Evolutionary conservation across 1,140 invertebrate genomes (phyloP).

Genomic region (Limonius californicus): DNA sequence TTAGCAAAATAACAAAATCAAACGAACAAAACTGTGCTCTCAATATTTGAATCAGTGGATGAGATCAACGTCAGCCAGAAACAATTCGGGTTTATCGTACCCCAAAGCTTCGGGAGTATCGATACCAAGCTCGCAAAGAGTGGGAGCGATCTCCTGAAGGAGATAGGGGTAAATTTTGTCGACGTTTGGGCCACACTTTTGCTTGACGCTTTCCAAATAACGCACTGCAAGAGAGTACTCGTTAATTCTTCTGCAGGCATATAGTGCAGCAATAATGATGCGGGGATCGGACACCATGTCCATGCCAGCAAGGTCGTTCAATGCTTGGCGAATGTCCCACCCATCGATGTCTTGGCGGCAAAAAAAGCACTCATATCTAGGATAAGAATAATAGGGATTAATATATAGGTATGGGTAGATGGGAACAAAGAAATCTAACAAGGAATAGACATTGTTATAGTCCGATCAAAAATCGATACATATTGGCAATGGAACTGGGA

Average conservation of each 20-base stretch:
- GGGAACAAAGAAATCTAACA: too few relatives aligned
- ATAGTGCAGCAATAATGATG: constrained; percentile 62
- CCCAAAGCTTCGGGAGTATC: constrained; percentile 66
- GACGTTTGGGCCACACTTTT: constrained; percentile 56
- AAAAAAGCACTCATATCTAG: constrained; percentile 49
- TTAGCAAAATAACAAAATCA: too few relatives aligned
- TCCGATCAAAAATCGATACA: too few relatives aligned
- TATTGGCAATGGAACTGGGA: too few relatives aligned
- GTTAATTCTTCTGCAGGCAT: constrained; percentile 66
- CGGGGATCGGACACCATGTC: constrained; percentile 69
- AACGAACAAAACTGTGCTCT: too few relatives aligned
- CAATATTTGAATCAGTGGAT: too few relatives aligned
- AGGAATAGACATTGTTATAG: too few relatives aligned
- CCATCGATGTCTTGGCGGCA: constrained; percentile 62
- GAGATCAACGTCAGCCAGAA: constrained; percentile 34
- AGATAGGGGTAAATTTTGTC: constrained; percentile 60
- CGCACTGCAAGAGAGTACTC: constrained; percentile 65
- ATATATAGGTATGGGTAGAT: too few relatives aligned
- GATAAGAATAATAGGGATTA: background rate
- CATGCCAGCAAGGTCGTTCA: constrained; percentile 56
- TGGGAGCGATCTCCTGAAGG: constrained; percentile 58
- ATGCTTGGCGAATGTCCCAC: constrained; percentile 64
- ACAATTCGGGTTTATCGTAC: constrained; percentile 69
- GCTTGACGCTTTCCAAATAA: constrained; percentile 64
- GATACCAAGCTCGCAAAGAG: constrained; percentile 63